Base-by-base conservation (phyloP, 2,888 invertebrate species). In the Arge pagana region DNA sequence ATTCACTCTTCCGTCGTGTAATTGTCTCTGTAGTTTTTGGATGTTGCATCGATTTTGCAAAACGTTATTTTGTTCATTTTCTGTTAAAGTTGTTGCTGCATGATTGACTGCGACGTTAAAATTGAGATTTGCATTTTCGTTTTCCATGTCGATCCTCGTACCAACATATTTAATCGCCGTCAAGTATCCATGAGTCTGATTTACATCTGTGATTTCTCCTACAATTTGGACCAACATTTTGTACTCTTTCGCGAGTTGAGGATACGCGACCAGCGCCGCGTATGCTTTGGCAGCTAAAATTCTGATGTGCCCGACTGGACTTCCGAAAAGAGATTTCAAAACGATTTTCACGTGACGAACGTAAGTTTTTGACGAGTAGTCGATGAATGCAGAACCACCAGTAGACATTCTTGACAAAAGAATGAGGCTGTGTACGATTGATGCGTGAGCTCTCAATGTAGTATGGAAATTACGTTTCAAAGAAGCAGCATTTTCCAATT, bases 351-450 rank as follows among this genome's bases (percentile, higher is more conserved):
- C 40, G 31, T 60, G 42, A 6, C 8, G 18, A 1, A 62, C 54
- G 35, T 63, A 69, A 4, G 48, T 30, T 10, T 35, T 16, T 3
- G 63, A 62, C 1, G 61, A 65, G 53, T 64, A 59, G 55, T 71
- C 70, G 11, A 65, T 61, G 4, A 72, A 62, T 7, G 67, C 63
- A 35, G 65, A 68, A 13, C 64, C 66, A 13, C 71, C 66, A 8
- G 68, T 63, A 6, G 71, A 72, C 49, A 81, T 70, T 58, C 73
- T 76, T 3, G 79, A 65, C 62, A 75, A 50, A 59, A 75, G 55
- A 11, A 76, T 72, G 8, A 81, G 61, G 7, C 78, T 68, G 16
- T 78, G 77, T 36, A 79, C 74, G 30, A 79, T 55, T 18, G 54
- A 59, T 5, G 59, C 58, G 50, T 66, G 57, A 13, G 37, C 56